These are phyloP conservation scores for Copidosoma floridanum DNA, from an alignment of 1,140 invertebrate genomes.

Conservation along the genomic window DNA sequence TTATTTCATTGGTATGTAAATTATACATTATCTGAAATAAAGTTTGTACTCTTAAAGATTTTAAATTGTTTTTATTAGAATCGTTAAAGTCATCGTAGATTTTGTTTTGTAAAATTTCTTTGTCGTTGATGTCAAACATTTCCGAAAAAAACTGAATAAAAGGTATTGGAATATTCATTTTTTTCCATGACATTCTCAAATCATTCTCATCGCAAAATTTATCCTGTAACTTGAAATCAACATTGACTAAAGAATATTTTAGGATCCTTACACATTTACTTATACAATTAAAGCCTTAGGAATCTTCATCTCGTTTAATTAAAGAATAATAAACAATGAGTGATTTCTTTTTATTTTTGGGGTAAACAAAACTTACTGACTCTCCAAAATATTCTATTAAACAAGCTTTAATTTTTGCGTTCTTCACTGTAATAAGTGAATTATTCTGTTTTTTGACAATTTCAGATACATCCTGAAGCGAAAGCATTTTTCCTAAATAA, in stretches of 20 bases:
- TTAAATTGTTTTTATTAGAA: too few relatives aligned
- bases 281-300: background rate
- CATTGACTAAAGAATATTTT: background rate
- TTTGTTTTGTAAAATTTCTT: background rate
- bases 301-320: background rate
- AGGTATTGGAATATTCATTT: background rate
- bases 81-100: too few relatives aligned
- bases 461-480: background rate
- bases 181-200: background rate
- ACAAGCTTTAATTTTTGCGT: background rate
- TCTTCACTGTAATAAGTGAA: background rate
- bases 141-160: background rate
- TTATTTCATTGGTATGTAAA: background rate
- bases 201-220: conserved; percentile 1
- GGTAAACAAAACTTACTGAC: background rate
- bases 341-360: background rate
- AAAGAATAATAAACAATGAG: background rate
- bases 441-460: background rate
- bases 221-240: background rate
- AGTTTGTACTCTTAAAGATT: background rate
- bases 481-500: background rate
- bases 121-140: background rate
- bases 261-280: background rate
- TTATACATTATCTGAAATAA: conserved; percentile 5
- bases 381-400: background rate